These are phyloP conservation scores for Chymomyza fuscimana DNA, from an alignment of 2,888 invertebrate genomes.

Conservation along the genomic window DNA sequence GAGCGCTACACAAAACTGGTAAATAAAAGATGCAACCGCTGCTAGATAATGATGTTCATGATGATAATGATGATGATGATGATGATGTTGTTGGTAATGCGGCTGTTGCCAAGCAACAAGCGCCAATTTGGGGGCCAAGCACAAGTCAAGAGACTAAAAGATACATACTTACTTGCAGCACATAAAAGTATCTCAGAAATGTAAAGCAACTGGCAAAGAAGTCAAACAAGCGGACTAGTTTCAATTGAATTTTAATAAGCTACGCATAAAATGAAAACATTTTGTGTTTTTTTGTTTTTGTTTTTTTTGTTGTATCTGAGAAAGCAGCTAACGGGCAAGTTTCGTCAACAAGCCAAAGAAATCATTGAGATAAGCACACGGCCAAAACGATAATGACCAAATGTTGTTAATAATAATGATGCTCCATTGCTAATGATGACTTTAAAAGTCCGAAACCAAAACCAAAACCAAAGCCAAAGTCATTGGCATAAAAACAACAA, in stretches of 20 bases:
- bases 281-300: neutral
- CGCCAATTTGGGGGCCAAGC: constrained; percentile 6
- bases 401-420: neutral
- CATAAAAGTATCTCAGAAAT: neutral
- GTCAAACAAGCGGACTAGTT: neutral
- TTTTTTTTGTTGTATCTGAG: constrained; percentile 1
- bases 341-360: neutral
- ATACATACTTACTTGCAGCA: neutral
- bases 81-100: neutral
- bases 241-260: constrained; percentile 12
- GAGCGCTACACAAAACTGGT: constrained; percentile 1
- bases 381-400: constrained; percentile 1
- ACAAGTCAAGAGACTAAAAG: neutral
- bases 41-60: neutral
- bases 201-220: neutral
- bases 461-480: neutral
- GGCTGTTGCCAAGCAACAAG: neutral
- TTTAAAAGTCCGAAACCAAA: neutral
- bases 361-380: constrained; percentile 35
- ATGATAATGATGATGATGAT: neutral
- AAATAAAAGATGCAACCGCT: constrained; percentile 11
- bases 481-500: constrained; percentile 8
- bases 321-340: constrained; percentile 4
- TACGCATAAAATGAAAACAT: constrained; percentile 7
- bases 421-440: neutral